Evolutionary conservation across 2,888 invertebrate genomes (phyloP), one percentile per base, ranked within the genome.

Genomic region (Drosophila atroscutellata): DNA sequence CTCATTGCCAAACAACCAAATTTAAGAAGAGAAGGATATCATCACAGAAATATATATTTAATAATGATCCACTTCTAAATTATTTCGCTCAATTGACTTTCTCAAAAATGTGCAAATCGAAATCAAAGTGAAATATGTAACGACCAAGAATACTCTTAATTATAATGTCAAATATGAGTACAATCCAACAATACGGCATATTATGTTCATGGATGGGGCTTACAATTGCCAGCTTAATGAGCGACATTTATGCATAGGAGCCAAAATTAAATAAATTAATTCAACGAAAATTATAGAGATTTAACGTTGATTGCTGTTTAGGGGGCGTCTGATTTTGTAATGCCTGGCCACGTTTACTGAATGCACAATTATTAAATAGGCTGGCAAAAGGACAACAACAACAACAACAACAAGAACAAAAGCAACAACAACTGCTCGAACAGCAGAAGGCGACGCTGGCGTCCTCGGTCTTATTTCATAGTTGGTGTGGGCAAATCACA

Each of bases 281-380:
- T 84, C 67, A 66, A 70, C 28, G 72, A 78, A 86, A 81, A 83
- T 84, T 74, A 89, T 74, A 86, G 66, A 74, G 76, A 84, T 86
- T 89, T 77, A 59, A 26, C 74, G 71, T 51, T 79, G 89, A 84
- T 89, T 89, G 82, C 58, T 54, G 64, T 54, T 80, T 55, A 42
- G 51, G 58, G 34, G 65, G 66, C 81, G 63, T 60, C 50, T 47
- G 56, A 62, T 71, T 69, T 57, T 58, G 50, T 45, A 37, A 74
- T 70, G 47, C 51, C 63, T 64, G 34, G 72, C 60, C 80, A 85
- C 85, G 83, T 89, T 89, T 60, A 78, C 72, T 75, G 88, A 87
- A 89, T 85, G 88, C 86, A 87, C 83, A 88, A 83, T 86, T 82
- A 80, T 85, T 78, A 74, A 85, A 89, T 81, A 89, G 87, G 85